These are phyloP conservation scores for Drosophila austrosaltans DNA, from an alignment of 2,888 invertebrate species.

Conservation along the genomic window DNA sequence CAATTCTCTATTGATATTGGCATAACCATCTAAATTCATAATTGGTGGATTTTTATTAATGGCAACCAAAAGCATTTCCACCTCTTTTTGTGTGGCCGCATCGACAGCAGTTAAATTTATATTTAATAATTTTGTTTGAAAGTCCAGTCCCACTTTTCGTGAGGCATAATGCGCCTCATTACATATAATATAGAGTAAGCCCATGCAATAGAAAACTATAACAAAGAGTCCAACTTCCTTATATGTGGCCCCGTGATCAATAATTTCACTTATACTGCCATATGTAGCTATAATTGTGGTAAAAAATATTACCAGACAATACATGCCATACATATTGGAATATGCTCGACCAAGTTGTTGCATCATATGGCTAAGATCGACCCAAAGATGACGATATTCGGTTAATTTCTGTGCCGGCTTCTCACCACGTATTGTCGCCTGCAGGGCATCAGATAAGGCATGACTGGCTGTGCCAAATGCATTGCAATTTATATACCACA, in stretches of 20 bases:
- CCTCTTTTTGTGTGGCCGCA: conserved; percentile 87
- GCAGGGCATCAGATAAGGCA: conserved; percentile 87
- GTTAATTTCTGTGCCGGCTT: conserved; percentile 87
- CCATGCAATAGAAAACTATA: conserved; percentile 89
- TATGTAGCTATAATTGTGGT: conserved; percentile 90
- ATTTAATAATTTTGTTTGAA: conserved; percentile 87
- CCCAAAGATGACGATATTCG: conserved; percentile 88
- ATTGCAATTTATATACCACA: conserved; percentile 89
- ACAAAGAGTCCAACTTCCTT: conserved; percentile 89
- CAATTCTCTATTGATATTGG: conserved; percentile 88
- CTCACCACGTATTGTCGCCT: conserved; percentile 86
- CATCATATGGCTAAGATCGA: conserved; percentile 91
- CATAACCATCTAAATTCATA: conserved; percentile 90
- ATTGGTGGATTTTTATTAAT: conserved; percentile 90
- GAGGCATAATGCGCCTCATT: conserved; percentile 90
- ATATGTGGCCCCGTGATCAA: conserved; percentile 89
- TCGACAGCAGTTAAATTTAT: conserved; percentile 88
- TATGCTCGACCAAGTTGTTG: conserved; percentile 89
- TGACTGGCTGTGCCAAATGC: conserved; percentile 87
- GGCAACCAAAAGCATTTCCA: conserved; percentile 89
- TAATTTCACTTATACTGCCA: conserved; percentile 88
- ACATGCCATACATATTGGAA: conserved; percentile 91
- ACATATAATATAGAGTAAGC: conserved; percentile 88
- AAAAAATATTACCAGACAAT: conserved; percentile 89
- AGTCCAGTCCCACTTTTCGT: conserved; percentile 86